Evolutionary conservation across 1,140 invertebrate species (phyloP).

Genomic region (Physella acuta): DNA sequence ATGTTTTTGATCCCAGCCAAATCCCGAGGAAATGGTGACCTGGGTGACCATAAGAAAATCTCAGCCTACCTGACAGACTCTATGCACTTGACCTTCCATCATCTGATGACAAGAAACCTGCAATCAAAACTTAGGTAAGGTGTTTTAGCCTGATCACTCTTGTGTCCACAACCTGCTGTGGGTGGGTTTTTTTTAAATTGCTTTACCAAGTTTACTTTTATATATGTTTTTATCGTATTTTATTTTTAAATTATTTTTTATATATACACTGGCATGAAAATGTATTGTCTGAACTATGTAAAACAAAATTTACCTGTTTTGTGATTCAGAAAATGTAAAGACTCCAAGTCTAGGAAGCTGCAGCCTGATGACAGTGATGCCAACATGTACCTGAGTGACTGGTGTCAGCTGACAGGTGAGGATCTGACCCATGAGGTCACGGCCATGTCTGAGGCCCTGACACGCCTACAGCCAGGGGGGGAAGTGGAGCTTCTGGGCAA

Average conservation of each 20-base stretch:
- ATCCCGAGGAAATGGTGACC: not conserved
- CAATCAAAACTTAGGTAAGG: slow-evolving; percentile 4
- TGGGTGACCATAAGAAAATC: not conserved
- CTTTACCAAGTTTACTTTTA: too few relatives aligned
- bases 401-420: not conserved
- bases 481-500: not conserved
- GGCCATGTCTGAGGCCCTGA: not conserved
- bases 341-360: too few relatives aligned
- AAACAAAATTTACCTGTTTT: too few relatives aligned
- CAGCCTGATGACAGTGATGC: too few relatives aligned
- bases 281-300: too few relatives aligned
- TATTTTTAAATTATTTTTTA: too few relatives aligned
- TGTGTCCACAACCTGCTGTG: too few relatives aligned
- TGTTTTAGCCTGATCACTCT: not conserved
- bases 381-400: too few relatives aligned
- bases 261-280: too few relatives aligned
- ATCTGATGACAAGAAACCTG: slow-evolving; percentile 9
- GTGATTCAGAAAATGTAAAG: too few relatives aligned
- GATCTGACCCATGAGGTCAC: not conserved
- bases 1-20: not conserved
- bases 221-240: too few relatives aligned
- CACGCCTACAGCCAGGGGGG: not conserved
- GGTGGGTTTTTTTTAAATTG: too few relatives aligned
- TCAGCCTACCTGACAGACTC: slow-evolving; percentile 13
- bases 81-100: slow-evolving; percentile 2